Evolutionary conservation across 2,113 vertebrate species (phyloP).

Genomic region (Notiomystis cincta): DNA sequence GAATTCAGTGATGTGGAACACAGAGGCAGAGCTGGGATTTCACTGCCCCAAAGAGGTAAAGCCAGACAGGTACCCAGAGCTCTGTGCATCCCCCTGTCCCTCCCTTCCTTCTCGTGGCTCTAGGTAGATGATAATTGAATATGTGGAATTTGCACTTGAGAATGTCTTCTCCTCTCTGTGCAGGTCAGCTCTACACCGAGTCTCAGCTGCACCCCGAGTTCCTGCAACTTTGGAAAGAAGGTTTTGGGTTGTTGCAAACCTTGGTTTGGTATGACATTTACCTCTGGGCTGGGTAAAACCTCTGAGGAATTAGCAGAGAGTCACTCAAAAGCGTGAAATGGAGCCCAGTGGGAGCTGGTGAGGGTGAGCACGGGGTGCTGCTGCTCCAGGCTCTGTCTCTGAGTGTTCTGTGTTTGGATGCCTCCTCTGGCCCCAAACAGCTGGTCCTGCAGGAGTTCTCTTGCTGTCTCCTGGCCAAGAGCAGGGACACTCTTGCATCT

Average conservation of each 20-base stretch:
- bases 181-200: neutral
- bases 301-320: neutral
- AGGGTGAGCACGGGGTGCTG: neutral
- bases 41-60: neutral
- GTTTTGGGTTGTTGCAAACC: neutral
- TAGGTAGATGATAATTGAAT: neutral
- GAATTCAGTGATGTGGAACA: neutral
- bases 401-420: neutral
- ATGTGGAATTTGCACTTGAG: neutral
- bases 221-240: neutral
- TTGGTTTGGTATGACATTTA: neutral
- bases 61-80: neutral
- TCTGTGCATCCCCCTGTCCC: fast-evolving
- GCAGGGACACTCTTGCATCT: neutral
- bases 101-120: neutral
- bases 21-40: neutral
- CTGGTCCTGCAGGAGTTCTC: neutral
- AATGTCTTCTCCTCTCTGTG: neutral
- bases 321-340: fast-evolving
- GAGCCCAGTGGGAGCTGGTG: neutral
- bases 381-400: neutral
- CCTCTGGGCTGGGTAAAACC: neutral
- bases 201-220: neutral
- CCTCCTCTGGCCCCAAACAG: neutral
- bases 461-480: neutral